phyloP scores from a whole-genome alignment of 2,797 vertebrate species.

The Agapornis canus region DNA sequence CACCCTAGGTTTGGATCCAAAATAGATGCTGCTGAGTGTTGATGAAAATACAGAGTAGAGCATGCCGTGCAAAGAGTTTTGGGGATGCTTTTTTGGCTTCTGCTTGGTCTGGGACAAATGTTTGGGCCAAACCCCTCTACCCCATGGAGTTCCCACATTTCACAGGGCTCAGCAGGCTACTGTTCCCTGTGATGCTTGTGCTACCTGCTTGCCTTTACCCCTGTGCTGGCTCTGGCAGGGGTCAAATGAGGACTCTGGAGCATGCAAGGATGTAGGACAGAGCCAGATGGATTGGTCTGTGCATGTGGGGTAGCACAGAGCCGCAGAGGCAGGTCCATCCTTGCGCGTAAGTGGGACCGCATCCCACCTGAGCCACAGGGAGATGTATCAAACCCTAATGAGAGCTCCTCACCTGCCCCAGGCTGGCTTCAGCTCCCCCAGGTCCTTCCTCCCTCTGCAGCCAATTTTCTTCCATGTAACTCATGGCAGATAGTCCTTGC shows the following conservation, averaged over 20 bases:
- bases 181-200: accelerated
- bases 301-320: accelerated
- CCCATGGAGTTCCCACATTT: accelerated
- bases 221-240: background rate
- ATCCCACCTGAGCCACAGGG: accelerated
- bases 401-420: background rate
- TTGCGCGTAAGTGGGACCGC: background rate
- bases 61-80: accelerated
- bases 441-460: background rate
- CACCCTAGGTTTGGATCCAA: background rate
- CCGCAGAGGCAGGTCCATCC: background rate
- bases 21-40: background rate
- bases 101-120: accelerated
- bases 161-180: background rate
- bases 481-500: background rate
- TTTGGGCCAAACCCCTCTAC: background rate
- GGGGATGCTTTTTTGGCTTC: background rate
- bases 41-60: accelerated
- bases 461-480: background rate
- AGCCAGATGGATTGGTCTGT: background rate
- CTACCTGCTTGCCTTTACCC: background rate
- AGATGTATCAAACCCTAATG: background rate
- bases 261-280: background rate
- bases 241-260: background rate
- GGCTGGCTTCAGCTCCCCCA: background rate